Base-by-base conservation (phyloP, 2,888 invertebrate species). In the Hirtodrosophila trivittata region DNA sequence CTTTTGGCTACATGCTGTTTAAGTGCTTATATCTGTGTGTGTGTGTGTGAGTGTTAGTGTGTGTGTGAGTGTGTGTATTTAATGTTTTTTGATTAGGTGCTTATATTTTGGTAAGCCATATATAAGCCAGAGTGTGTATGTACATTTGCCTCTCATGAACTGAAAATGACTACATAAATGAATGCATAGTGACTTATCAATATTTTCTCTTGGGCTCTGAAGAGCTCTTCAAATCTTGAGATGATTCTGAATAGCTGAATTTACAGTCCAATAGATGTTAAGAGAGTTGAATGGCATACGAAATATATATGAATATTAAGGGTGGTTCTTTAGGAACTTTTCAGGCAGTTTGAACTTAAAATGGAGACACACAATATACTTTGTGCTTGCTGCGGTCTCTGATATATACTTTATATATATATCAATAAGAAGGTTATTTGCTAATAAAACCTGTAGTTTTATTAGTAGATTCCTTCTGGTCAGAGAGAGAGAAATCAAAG, bases 61-160 rank as follows among this genome's bases (percentile, higher is more conserved):
- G 21, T 33, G 30, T 46, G 33, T 59, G 12, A 28, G 51, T 38
- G 42, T 42, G 51, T 57, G 50, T 54, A 18, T 59, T 42, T 59
- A 43, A 73, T 73, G 56, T 52, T 30, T 52, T 60, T 52, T 42
- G 52, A 73, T 49, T 70, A 56, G 47, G 65, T 67, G 42, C 56
- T 64, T 49, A 70, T 51, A 45, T 64, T n/a, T 30, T 26, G n/a
- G n/a, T n/a, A n/a, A n/a, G n/a, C n/a, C n/a, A n/a, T n/a, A n/a
- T n/a, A n/a, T n/a, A n/a, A n/a, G n/a, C n/a, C n/a, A 38, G 16
- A 50, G 41, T 43, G 8, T 5, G 14, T 57, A 66, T 49, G 71
- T 66, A 71, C 65, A 58, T 65, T 65, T 57, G 38, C 12, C 26
- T 71, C 64, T 70, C 65, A 68, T 68, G 72, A 71, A 65, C 66